Conservation (phyloP, 2,888 invertebrate genomes). For the Drosophila diplacantha region DNA sequence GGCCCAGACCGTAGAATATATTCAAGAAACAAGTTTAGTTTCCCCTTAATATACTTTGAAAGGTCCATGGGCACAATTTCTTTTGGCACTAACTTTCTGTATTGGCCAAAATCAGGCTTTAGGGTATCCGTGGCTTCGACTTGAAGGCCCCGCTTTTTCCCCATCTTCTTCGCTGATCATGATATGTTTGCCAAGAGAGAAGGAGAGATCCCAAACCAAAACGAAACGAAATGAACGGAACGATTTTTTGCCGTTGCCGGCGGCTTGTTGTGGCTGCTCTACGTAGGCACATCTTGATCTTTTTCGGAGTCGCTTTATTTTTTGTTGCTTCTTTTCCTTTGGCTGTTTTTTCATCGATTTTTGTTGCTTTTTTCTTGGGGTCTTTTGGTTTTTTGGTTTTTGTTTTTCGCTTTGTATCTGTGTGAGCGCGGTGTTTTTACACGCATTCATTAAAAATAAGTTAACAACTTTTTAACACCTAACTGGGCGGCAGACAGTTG, state of each 20-base stretch:
- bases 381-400: too few species aligned
- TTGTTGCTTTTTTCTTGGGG: background rate
- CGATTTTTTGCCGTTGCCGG: conserved; percentile 34
- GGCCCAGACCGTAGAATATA: background rate
- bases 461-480: conserved; percentile 77
- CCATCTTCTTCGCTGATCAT: conserved; percentile 57
- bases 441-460: conserved; percentile 73
- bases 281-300: conserved; percentile 53
- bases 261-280: conserved; percentile 42
- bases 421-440: conserved; percentile 44
- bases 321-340: conserved; percentile 4
- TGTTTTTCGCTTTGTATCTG: conserved; percentile 13
- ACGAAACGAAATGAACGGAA: conserved; percentile 29
- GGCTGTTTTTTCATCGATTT: conserved; percentile 17
- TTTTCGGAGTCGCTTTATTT: conserved; percentile 18
- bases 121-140: conserved; percentile 7
- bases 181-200: conserved; percentile 59
- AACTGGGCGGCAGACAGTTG: conserved; percentile 73
- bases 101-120: background rate
- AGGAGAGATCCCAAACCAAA: conserved; percentile 24
- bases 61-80: too few species aligned
- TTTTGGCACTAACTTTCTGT: background rate
- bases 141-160: background rate
- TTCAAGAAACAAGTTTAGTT: background rate
- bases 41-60: background rate